These are phyloP conservation scores for Propsilocerus akamusi DNA, from an alignment of 1,140 invertebrate genomes.

Conservation along the genomic window DNA sequence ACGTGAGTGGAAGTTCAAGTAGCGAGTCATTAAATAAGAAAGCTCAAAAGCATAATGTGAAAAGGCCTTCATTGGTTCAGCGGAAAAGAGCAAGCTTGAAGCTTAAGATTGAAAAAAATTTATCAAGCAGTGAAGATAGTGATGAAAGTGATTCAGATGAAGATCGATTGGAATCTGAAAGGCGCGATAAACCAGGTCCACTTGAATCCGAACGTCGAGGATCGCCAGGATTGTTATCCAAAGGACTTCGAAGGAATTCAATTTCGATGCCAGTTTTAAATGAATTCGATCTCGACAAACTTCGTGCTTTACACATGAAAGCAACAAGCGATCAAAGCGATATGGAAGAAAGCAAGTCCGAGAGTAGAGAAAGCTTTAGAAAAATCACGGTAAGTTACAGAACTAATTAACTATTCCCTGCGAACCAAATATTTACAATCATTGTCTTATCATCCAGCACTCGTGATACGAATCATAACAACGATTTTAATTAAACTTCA, in stretches of 20 bases:
- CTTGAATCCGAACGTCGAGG: background rate
- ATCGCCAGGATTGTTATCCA: constrained; percentile 10
- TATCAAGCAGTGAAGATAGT: background rate
- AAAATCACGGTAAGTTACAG: background rate
- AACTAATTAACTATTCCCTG: too few relatives aligned
- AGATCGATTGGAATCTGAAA: background rate
- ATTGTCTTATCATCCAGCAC: too few relatives aligned
- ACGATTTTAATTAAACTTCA: too few relatives aligned
- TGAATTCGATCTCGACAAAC: constrained; percentile 22
- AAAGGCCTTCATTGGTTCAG: background rate
- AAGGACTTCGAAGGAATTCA: constrained; percentile 24
- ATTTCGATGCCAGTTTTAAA: constrained; percentile 28
- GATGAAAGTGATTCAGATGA: background rate
- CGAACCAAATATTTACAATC: too few relatives aligned
- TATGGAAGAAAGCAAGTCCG: constrained; percentile 6
- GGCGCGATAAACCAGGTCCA: background rate
- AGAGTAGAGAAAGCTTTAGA: constrained; percentile 9
- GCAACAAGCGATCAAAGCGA: constrained; percentile 9
- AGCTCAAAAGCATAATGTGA: background rate
- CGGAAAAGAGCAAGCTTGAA: background rate
- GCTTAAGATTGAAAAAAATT: background rate
- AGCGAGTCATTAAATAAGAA: background rate
- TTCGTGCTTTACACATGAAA: constrained; percentile 18
- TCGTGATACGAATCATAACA: too few relatives aligned
- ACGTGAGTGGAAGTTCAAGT: background rate